Conservation (phyloP, 2,888 invertebrate genomes). For the Periphyllus acericola region DNA sequence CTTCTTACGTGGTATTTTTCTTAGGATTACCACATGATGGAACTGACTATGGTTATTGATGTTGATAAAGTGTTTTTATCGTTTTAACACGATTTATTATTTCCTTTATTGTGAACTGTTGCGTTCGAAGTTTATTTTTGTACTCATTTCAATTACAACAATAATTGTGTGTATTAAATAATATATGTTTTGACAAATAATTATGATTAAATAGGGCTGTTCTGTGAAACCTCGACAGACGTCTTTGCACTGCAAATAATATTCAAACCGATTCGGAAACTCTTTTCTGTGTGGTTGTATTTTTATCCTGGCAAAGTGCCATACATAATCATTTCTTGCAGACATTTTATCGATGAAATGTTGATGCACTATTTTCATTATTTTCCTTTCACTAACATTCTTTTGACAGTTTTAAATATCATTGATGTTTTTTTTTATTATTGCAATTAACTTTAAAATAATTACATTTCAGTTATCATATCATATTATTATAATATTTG, state of each 20-base stretch:
- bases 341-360: constrained; percentile 59
- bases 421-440: not conserved
- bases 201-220: not conserved
- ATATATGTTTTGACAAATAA: not conserved
- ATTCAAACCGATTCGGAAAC: constrained; percentile 23
- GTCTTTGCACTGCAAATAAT: constrained; percentile 44
- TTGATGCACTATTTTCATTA: constrained; percentile 40
- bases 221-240: not conserved
- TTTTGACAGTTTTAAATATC: constrained; percentile 10
- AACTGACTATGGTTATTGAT: not conserved
- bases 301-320: constrained; percentile 54
- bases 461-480: not conserved
- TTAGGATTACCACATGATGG: not conserved
- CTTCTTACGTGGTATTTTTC: not conserved
- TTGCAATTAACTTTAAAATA: not conserved
- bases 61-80: not conserved
- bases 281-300: constrained; percentile 36
- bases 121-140: not conserved
- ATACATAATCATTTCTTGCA: constrained; percentile 48
- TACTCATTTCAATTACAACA: not conserved
- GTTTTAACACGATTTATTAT: not conserved
- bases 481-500: too few species aligned
- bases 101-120: not conserved
- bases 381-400: constrained; percentile 17
- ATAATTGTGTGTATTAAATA: not conserved